Base-by-base conservation (phyloP, 2,113 vertebrate genomes). In the Brevimyrus niger region DNA sequence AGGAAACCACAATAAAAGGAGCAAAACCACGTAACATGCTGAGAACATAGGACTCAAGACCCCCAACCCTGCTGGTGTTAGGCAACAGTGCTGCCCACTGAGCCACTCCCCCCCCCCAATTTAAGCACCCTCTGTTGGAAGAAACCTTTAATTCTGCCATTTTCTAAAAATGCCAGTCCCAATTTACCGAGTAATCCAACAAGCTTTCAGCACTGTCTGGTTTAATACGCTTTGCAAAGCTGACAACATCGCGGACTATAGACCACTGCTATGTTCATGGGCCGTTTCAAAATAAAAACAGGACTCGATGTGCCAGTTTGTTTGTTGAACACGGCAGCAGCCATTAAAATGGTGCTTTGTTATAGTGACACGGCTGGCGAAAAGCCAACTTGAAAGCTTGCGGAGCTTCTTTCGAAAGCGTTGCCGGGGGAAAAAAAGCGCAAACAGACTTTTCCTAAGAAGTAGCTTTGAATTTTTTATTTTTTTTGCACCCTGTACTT, bases 251-350 rank as follows among this genome's bases (percentile, higher is more conserved):
- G 21, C 23, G 17, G 83, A 35, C 55, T 42, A 48, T 13, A n/a
- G 82, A 31, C 55, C 27, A 38, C 61, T 69, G 6, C 53, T 9
- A 58, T 48, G 48, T 65, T 85, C 50, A 17, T 31, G 44, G 9
- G 48, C 89, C 42, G 46, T 11, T 47, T 87, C 85, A 42, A 89
- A 90, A 90, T 73, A 47, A 47, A 89, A 91, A 89, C 85, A 76
- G 47, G 47, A 17, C 38, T 83, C 21, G 31, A 42, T 58, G 58
- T 51, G 73, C 89, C 89, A 82, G 44, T 82, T 89, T 92, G 91
- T 91, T 93, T 91, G 89, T 90, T 92, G 89, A 91, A 92, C 35
- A 38, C 46, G 31, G 91, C 88, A 48, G 80, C 73, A 47, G 51
- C 46, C 58, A 89, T 90, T 91, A 90, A 86, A 91, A 53, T 53